Evolutionary conservation across 2,113 vertebrate species (phyloP), one percentile per base, ranked within the genome.

Genomic region (Tragelaphus strepsiceros): DNA sequence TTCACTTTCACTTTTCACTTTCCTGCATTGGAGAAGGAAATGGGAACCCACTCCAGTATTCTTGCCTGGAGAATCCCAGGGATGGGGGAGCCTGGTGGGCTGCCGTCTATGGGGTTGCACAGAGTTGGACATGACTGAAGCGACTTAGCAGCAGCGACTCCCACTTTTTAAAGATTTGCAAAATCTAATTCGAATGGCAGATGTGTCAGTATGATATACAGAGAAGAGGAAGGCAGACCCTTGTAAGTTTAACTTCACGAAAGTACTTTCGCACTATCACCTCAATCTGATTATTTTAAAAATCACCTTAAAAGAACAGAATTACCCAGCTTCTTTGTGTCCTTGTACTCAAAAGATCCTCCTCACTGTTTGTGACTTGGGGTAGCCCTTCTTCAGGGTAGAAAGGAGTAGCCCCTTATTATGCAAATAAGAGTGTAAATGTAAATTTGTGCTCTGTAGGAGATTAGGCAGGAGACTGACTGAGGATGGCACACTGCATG

Each of bases 231-330:
- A 93, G 49, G 54, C 26, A 95, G 90, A 93, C 77, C 26, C 71
- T 54, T 94, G 71, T 16, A 98, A 96, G 93, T 93, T 95, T 97
- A 90, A 96, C 82, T 97, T 96, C 22, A 71, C 46, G 21, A 91
- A 96, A 64, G 53, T 64, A 82, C 56, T 93, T 93, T 90, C n/a
- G 91, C 53, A 91, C 35, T 46, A 86, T 86, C 39, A 88, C 61
- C n/a, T 96, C 35, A 85, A 97, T 80, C 62, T 80, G 80, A 87
- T 83, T 71, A 59, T 91, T 95, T 97, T 53, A 19, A 78, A 96
- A 97, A 92, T 58, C 67, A 21, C 15, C 59, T 71, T 90, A 61
- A 51, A 86, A 96, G 92, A 94, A 83, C 11, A 28, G 49, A 94
- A 93, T 92, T 93, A 95, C 56, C 46, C 26, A 93, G 49, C 22